Conservation (phyloP, 2,113 vertebrate genomes). For the Cricetomys ansorgei region DNA sequence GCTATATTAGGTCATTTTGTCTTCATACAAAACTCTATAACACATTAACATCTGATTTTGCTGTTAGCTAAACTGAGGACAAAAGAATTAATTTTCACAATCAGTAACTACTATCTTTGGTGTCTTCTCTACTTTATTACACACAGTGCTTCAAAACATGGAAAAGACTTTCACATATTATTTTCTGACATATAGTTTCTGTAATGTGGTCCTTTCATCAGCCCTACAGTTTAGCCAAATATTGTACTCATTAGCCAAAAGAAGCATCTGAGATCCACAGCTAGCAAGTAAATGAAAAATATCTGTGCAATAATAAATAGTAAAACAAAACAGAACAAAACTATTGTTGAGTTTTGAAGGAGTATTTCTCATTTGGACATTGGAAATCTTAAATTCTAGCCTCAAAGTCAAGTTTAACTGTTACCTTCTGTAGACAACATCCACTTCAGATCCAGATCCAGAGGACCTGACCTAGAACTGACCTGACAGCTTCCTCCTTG, state of each 20-base stretch:
- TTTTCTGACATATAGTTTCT: slow-evolving; percentile 20
- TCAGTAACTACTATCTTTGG: neutral
- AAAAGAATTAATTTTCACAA: neutral
- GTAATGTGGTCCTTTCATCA: neutral
- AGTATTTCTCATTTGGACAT: neutral
- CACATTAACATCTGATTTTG: neutral
- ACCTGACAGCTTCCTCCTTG: neutral
- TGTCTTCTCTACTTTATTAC: neutral
- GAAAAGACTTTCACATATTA: neutral
- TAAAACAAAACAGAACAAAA: too few relatives aligned
- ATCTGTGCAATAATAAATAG: neutral
- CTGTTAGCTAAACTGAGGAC: neutral
- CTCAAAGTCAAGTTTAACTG: neutral
- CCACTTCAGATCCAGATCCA: neutral
- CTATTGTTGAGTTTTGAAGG: neutral
- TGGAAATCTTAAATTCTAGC: neutral
- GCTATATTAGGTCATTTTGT: neutral
- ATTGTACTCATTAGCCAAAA: neutral
- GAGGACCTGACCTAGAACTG: neutral
- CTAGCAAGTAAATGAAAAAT: neutral
- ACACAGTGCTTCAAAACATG: neutral
- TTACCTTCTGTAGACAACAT: neutral
- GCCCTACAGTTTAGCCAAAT: neutral
- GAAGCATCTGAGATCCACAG: neutral
- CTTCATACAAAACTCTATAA: neutral